phyloP scores from a whole-genome alignment of 2,888 invertebrate genomes.

The Hyppa rectilinea region DNA sequence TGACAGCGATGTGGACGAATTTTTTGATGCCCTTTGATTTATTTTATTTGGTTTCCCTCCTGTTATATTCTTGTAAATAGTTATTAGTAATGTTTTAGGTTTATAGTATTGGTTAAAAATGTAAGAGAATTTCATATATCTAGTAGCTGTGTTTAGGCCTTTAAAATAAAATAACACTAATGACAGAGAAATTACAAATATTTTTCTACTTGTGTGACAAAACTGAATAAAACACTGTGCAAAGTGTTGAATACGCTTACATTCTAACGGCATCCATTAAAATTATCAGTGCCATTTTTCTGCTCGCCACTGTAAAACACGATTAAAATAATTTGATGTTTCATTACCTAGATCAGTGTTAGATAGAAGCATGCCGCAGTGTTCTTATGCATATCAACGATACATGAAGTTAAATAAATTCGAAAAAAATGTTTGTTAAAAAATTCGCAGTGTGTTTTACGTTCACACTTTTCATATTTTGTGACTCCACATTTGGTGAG shows the following conservation, averaged over 20 bases:
- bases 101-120: too few species aligned
- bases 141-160: neutral
- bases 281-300: neutral
- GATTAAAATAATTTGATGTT: neutral
- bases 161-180: neutral
- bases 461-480: conserved; percentile 46
- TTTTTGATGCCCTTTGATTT: too few species aligned
- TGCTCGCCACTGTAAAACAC: conserved; percentile 9
- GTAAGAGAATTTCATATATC: too few species aligned
- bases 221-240: neutral
- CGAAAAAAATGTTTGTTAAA: conserved; percentile 57
- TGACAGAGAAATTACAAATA: neutral
- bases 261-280: neutral
- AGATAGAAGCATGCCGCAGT: conserved; percentile 15
- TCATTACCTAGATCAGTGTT: conserved; percentile 6
- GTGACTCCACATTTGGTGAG: conserved; percentile 63
- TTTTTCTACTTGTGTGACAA: neutral
- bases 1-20: too few species aligned
- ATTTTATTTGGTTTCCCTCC: too few species aligned
- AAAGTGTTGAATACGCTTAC: neutral
- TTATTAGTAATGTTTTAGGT: too few species aligned
- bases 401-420: neutral
- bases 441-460: conserved; percentile 43
- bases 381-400: neutral
- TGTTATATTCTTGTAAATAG: too few species aligned